A percentile compares a stretch with the other conserved stretches of the same genome.
Conservation (phyloP, 2,113 vertebrate species). For the Epinephelus cyanopodus region DNA sequence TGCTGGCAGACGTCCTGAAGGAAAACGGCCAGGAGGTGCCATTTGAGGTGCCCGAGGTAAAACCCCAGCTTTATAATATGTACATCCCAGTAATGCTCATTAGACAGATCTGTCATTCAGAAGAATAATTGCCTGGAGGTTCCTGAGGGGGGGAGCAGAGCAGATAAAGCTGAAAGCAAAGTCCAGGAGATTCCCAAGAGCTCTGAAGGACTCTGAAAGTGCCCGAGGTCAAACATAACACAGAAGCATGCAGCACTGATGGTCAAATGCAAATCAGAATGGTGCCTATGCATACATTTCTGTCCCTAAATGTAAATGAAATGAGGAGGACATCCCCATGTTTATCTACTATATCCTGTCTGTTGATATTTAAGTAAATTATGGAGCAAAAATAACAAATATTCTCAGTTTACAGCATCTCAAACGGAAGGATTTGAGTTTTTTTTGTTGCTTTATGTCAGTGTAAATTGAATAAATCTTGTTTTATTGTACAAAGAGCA, state of each 20-base stretch:
- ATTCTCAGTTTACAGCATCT: background rate
- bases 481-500: background rate
- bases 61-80: background rate
- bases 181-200: constrained; percentile 19
- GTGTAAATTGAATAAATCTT: background rate
- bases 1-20: constrained; percentile 88
- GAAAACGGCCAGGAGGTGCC: constrained; percentile 90
- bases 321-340: background rate
- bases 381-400: background rate
- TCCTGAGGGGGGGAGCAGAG: background rate
- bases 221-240: constrained; percentile 57
- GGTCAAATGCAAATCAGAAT: constrained; percentile 25
- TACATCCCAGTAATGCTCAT: constrained; percentile 8
- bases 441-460: background rate
- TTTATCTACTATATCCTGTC: background rate
- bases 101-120: constrained; percentile 38
- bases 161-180: constrained; percentile 26
- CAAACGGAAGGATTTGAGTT: too few relatives aligned
- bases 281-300: background rate
- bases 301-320: background rate
- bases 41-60: constrained; percentile 92
- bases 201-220: constrained; percentile 13
- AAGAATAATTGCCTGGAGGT: constrained; percentile 45
- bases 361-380: background rate
- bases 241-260: constrained; percentile 25